Evolutionary conservation across 2,888 invertebrate genomes (phyloP).

Genomic region (Lasioglossum oenotherae): DNA sequence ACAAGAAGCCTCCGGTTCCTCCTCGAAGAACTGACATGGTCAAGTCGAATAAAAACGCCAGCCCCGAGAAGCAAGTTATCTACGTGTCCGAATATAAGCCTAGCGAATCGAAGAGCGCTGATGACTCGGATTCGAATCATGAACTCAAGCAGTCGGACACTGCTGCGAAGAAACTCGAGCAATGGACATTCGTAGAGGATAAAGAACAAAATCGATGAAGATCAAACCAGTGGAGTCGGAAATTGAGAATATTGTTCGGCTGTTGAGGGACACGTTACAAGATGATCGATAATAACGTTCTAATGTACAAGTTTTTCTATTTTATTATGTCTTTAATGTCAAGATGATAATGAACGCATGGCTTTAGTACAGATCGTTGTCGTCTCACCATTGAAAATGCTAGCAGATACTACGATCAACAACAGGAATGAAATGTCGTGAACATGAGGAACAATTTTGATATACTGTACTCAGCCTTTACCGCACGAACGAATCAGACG

Average conservation of each 20-base stretch:
- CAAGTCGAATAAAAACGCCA: conserved; percentile 75
- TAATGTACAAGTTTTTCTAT: conserved; percentile 18
- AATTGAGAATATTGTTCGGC: conserved; percentile 74
- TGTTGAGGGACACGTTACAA: conserved; percentile 72
- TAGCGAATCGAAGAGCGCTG: conserved; percentile 59
- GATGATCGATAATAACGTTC: conserved; percentile 19
- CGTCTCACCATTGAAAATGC: background rate
- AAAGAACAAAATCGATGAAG: conserved; percentile 79
- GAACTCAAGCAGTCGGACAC: conserved; percentile 54
- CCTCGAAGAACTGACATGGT: conserved; percentile 84
- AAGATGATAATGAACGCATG: conserved; percentile 14
- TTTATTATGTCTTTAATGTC: conserved; percentile 1
- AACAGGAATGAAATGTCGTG: conserved; percentile 13
- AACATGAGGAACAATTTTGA: conserved; percentile 22
- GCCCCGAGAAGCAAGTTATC: conserved; percentile 78
- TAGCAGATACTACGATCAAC: conserved; percentile 5
- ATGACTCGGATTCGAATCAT: conserved; percentile 47
- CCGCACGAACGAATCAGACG: conserved; percentile 26
- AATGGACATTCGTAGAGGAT: conserved; percentile 81
- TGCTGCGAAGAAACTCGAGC: conserved; percentile 79
- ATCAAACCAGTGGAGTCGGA: conserved; percentile 77
- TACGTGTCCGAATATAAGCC: conserved; percentile 82
- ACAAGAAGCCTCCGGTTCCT: conserved; percentile 85
- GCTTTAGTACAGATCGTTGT: background rate
- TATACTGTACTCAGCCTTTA: conserved; percentile 44